Conservation (phyloP, 2,113 vertebrate genomes). For the Carassius auratus region DNA sequence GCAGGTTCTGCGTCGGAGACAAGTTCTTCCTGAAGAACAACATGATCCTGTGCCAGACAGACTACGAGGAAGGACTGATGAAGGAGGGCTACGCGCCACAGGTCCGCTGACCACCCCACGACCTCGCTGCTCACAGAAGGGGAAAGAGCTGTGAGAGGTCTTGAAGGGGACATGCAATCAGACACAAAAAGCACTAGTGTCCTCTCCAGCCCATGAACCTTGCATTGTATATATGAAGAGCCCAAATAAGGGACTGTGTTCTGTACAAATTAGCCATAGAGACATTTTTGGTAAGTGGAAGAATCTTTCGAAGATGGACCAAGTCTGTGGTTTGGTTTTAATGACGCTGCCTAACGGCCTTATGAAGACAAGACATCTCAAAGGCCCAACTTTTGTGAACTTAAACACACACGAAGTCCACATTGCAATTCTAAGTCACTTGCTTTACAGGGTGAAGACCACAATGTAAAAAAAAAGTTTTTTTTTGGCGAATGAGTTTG, state of each 20-base stretch:
- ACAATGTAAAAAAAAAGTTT: conserved; percentile 32
- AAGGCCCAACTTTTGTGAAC: conserved; percentile 40
- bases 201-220: conserved; percentile 75
- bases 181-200: conserved; percentile 84
- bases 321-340: conserved; percentile 60
- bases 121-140: background rate
- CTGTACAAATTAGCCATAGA: conserved; percentile 90
- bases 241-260: conserved; percentile 67
- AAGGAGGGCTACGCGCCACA: conserved; percentile 97
- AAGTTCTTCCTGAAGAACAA: conserved; percentile 84
- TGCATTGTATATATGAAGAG: conserved; percentile 69
- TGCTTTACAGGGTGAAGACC: conserved; percentile 43
- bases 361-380: conserved; percentile 49
- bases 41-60: conserved; percentile 99
- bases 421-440: conserved; percentile 40
- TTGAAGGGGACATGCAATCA: conserved; percentile 68
- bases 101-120: conserved; percentile 84
- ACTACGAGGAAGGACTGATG: conserved; percentile 99
- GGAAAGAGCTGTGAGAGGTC: conserved; percentile 56
- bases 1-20: conserved; percentile 93
- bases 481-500: conserved; percentile 24
- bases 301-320: conserved; percentile 42
- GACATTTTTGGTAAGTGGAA: conserved; percentile 60
- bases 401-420: conserved; percentile 18
- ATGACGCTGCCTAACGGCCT: conserved; percentile 57